Percentiles rank a stretch among this genome's conserved stretches.
Conservation (phyloP, 2,113 vertebrate species). For the Saguinus midas region DNA sequence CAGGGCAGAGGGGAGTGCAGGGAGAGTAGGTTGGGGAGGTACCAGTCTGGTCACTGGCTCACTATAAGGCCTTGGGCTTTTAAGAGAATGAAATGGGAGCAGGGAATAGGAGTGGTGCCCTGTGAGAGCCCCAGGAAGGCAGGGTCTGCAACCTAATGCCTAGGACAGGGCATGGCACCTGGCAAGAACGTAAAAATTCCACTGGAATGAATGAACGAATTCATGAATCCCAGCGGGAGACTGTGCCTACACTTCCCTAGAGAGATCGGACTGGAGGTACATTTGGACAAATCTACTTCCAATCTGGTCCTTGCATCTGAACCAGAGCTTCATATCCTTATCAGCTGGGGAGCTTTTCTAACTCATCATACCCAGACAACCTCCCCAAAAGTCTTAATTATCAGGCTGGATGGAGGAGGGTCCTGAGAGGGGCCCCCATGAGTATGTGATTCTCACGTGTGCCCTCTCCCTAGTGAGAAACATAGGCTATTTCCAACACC, state of each 20-base stretch:
- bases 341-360: background rate
- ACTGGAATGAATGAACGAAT: conserved; percentile 8
- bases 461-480: background rate
- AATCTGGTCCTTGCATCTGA: background rate
- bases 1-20: background rate
- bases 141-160: background rate
- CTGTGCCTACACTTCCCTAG: background rate
- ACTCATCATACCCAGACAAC: background rate
- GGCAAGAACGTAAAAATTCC: background rate
- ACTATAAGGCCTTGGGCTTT: background rate
- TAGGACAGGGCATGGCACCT: background rate
- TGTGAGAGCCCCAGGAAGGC: background rate
- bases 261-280: background rate
- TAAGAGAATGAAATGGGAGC: background rate
- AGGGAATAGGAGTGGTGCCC: background rate
- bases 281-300: background rate
- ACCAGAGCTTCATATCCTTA: background rate
- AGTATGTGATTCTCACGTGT: background rate
- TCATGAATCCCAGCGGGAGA: background rate
- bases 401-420: background rate
- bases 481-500: background rate
- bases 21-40: background rate
- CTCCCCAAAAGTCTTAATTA: background rate
- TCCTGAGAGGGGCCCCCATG: background rate
- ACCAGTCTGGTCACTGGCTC: background rate